A percentile compares a stretch with the other conserved stretches of the same genome.
phyloP scores from a whole-genome alignment of 2,797 vertebrate species.

The Aerospiza tachiro region DNA sequence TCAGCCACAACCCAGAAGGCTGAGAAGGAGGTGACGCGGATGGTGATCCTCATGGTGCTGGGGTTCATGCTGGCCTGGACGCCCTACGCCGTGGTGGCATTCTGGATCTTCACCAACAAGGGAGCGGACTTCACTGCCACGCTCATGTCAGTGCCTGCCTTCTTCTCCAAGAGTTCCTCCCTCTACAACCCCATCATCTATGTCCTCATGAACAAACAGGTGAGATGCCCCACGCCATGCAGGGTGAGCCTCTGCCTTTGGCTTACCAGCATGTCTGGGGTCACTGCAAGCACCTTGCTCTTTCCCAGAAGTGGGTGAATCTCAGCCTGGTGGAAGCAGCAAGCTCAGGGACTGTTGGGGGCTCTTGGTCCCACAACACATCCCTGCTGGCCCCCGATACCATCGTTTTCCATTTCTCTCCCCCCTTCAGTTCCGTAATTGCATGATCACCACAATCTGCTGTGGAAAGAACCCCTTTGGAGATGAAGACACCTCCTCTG shows the following conservation, averaged over 20 bases:
- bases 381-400: accelerated
- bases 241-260: background rate
- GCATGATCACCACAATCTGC: conserved; percentile 81
- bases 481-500: conserved; percentile 77
- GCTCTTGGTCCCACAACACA: accelerated
- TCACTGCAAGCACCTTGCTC: accelerated
- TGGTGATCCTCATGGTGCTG: conserved; percentile 83
- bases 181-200: conserved; percentile 79
- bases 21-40: conserved; percentile 81
- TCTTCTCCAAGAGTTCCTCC: conserved; percentile 83
- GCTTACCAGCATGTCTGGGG: accelerated
- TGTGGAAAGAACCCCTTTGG: conserved; percentile 82
- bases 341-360: background rate
- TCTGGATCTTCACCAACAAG: conserved; percentile 84
- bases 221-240: background rate
- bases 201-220: conserved; percentile 81
- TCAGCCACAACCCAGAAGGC: conserved; percentile 82
- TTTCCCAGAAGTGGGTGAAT: background rate
- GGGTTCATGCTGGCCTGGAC: conserved; percentile 82
- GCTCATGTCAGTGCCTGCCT: conserved; percentile 78
- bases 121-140: conserved; percentile 77
- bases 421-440: conserved; percentile 80
- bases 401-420: background rate
- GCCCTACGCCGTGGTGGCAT: conserved; percentile 78
- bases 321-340: background rate